Evolutionary conservation across 1,140 invertebrate genomes (phyloP), one percentile per base, ranked within the genome.

Genomic region (Nephotettix cincticeps): DNA sequence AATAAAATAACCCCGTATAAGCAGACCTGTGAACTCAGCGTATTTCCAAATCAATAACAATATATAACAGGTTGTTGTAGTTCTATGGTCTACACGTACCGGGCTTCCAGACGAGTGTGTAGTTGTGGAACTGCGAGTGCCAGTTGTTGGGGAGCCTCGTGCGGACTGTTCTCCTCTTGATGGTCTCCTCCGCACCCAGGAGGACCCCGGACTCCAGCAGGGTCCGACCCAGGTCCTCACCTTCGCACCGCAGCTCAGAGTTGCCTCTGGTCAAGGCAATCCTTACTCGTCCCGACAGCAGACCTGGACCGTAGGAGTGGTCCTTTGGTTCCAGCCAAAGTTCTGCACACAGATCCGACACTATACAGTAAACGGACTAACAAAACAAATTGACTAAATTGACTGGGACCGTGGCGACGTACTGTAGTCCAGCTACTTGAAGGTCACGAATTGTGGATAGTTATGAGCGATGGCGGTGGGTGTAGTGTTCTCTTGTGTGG

Each of bases 81-180:
- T 45, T n/a, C 29, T 13, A 27, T 1, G 13, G 29, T 21, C 28
- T 67, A 43, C 29, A 45, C 70, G 73, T 79, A 86, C 85, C 83
- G 75, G 84, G 84, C 61, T 79, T 83, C 90, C 90, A 91, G 13
- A 82, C 78, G 0, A 89, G 73, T 1, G 81, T 80, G 73, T 87
- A 91, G 0, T 81, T 77, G 67, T 90, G 88, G 76, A 86, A 91
- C 17, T 84, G 81, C 56, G 86, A 79, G 0, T 81, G 82, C 85
- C 89, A 90, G 23, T 63, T 47, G 17, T 71, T 51, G 0, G 68
- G n/a, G 6, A 65, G 40, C 6, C 23, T 27, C 21, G 25, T 67
- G 56, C 1, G 65, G 11, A 75, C 45, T 1, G 70, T 54, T 45
- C 68, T 63, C 4, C 43, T 67, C 69, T 63, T 69, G 0, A 75